Evolutionary conservation across 2,113 vertebrate genomes (phyloP), one percentile per base, ranked within the genome.

Genomic region (Promerops cafer): DNA sequence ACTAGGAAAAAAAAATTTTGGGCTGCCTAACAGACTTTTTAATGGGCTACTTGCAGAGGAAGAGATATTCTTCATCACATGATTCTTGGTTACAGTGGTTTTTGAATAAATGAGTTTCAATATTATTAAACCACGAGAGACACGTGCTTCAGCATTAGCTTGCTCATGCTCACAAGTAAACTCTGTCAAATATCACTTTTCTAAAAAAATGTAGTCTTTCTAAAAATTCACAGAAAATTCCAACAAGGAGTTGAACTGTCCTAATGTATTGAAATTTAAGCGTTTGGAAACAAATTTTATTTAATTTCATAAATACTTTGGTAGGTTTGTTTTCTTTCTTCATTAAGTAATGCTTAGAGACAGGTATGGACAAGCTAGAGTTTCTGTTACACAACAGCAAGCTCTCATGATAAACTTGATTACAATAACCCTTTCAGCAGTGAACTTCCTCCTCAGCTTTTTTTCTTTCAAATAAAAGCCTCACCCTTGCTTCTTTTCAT

Each of bases 341-440:
- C 90, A 77, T 98, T 98, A 98, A 97, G 98, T 98, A 98, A 98
- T 96, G 91, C 92, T 96, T 96, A 42, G 42, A 94, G 97, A 97
- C 98, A 98, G 96, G 98, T 97, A 98, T 91, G 96, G 96, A 95
- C 98, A 98, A 97, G 98, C 97, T 96, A 87, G 97, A 98, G 98
- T 98, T 98, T 98, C 98, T 98, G 98, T 98, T 98, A 97, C 98
- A 97, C 98, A 98, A 98, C 85, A 96, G 97, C 95, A 97, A 96
- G 95, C 96, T 97, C 97, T 94, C 80, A 94, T 95, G 97, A 98
- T 98, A 97, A 97, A 97, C 94, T 95, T 92, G 97, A 98, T 98
- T 97, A 98, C 97, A 98, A 97, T 97, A 97, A 97, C 96, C 95
- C 96, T 97, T 97, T 96, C 97, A 97, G 97, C 96, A 97, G 93